A percentile compares a stretch with the other conserved stretches of the same genome.
These are phyloP conservation scores for Aphidius colemani DNA, from an alignment of 2,888 invertebrate genomes.

Conservation along the genomic window DNA sequence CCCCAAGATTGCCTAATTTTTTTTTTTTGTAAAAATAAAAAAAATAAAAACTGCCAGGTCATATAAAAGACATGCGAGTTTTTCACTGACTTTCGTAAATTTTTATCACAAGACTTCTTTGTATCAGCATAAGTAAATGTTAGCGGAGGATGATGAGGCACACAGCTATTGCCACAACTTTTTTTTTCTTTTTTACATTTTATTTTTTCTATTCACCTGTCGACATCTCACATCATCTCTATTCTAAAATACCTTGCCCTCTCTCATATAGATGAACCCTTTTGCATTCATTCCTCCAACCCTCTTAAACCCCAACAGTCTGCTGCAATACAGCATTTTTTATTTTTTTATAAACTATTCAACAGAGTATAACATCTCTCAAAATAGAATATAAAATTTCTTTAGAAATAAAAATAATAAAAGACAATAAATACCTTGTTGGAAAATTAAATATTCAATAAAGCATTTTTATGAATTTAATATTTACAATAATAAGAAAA, in stretches of 20 bases:
- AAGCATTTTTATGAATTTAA: no score
- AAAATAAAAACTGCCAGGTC: conserved; percentile 12
- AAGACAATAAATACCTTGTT: no score
- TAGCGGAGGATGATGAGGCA: conserved; percentile 56
- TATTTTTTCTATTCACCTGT: conserved; percentile 11
- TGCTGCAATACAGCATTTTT: conserved; percentile 10
- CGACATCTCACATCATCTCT: conserved; percentile 23
- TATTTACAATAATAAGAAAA: no score
- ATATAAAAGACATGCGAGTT: conserved; percentile 3
- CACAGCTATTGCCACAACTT: conserved; percentile 31
- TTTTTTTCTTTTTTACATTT: conserved; percentile 30
- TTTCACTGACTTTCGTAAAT: conserved; percentile 39
- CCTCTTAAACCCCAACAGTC: conserved; percentile 11
- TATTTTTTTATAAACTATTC: neutral
- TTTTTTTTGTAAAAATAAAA: conserved; percentile 20
- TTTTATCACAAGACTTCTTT: conserved; percentile 47
- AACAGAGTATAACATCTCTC: no score
- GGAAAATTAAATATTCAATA: no score
- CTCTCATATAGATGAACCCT: conserved; percentile 3
- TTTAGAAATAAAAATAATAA: neutral
- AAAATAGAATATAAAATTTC: neutral
- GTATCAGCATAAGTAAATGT: conserved; percentile 53
- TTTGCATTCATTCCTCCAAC: conserved; percentile 14
- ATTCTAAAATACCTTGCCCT: conserved; percentile 20
- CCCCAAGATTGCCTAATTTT: no score